Base-by-base conservation (phyloP, 2,113 vertebrate species). In the Grus americana region DNA sequence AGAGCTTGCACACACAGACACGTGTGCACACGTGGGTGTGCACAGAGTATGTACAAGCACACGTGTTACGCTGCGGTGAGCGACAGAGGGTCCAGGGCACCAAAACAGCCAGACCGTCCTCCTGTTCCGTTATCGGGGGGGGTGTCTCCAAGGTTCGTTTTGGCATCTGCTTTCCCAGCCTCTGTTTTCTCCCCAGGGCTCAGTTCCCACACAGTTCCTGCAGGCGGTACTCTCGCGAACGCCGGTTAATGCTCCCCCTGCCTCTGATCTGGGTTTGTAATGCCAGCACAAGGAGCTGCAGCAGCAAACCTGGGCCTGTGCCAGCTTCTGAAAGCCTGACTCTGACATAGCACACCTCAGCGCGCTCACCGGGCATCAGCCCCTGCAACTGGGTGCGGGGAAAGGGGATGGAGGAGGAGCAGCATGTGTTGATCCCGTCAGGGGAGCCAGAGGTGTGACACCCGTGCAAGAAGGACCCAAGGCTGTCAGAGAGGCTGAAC, bases 371-470 rank as follows among this genome's bases (percentile, higher is more conserved):
- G 50, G 68, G 74, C 50, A 27, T 15, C n/a, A 32, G 61, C 32
- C 62, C 79, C 72, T 22, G 76, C 6, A 0, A 3, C 12, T 10
- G 15, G 46, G 24, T 27, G 11, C 6, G 55, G 34, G 49, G 11
- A 7, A 26, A 58, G 8, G 42, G 19, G 18, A 2, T 15, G 38
- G n/a, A 30, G 6, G 23, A 29, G 23, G 20, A 67, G 61, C 40
- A 29, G 32, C 15, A 5, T 1, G 0, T 9, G 7, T 55, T 10
- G 16, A 22, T 4, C 10, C 0, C 0, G 18, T 9, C 40, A 24
- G 40, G 1, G 4, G 44, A 19, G 10, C 59, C 24, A 19, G 7
- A 59, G 70, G n/a, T 11, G 65, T 2, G 59, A 65, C 54, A 59
- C 2, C 38, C 9, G 0, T 0, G 47, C 34, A 16, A 44, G 52